Evolutionary conservation across 2,113 vertebrate species (phyloP), one percentile per base, ranked within the genome.

Genomic region (Engraulis encrasicolus): DNA sequence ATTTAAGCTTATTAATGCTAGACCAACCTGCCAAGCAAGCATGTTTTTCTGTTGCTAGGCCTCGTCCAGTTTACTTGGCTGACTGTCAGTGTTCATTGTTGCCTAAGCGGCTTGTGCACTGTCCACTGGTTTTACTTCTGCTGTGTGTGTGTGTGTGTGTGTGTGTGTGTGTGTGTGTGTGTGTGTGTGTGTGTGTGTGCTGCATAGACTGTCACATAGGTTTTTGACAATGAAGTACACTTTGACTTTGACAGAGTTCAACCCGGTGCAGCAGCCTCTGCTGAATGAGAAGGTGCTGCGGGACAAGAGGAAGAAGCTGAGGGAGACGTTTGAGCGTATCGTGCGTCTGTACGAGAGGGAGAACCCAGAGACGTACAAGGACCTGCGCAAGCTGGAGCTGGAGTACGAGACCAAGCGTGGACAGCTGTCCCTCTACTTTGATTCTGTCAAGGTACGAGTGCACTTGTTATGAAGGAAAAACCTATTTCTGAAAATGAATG

Each of bases 181-280:
- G 40, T 45, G 40, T 45, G 40, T 45, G 9, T 45, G 40, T 40
- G 79, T 19, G 23, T 40, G 40, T 34, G 71, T 58, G 27, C 48
- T 48, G 34, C 1, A 50, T 9, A 49, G 17, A 82, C 61, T 66
- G 34, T 87, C n/a, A n/a, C n/a, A n/a, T n/a, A n/a, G n/a, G n/a
- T n/a, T n/a, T n/a, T n/a, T n/a, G n/a, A n/a, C n/a, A n/a, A n/a
- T n/a, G n/a, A n/a, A n/a, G n/a, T n/a, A n/a, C n/a, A n/a, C n/a
- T n/a, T n/a, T n/a, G n/a, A n/a, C n/a, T n/a, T n/a, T n/a, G n/a
- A 4, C 88, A 99, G 98, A 99, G 89, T 99, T 99, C 90, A 99
- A 99, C 89, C 98, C 98, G 5, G 97, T 99, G 5, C 98, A 99
- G 89, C 94, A 95, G 88, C 98, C 98, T 2, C 95, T 99, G 81